Conservation (phyloP, 2,888 invertebrate genomes). For the Augiades crinisus region DNA sequence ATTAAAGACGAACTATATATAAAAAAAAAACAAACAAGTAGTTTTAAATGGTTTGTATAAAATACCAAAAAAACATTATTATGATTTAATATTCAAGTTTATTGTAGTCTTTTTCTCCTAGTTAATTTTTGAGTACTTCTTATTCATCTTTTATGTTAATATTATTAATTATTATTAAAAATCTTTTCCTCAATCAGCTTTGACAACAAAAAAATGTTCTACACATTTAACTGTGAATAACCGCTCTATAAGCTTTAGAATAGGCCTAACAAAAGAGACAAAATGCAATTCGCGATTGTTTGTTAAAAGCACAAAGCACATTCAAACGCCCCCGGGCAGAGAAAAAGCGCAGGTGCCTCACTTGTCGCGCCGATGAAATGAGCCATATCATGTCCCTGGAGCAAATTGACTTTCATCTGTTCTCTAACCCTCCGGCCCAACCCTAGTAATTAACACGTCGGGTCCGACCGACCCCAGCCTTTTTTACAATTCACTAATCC, state of each 20-base stretch:
- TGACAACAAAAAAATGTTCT: not conserved
- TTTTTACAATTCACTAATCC: slow-evolving; percentile 80
- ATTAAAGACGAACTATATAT: no score
- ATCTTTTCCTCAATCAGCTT: no score
- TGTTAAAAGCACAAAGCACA: slow-evolving; percentile 54
- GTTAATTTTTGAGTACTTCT: no score
- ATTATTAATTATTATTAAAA: no score
- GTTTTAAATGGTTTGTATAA: no score
- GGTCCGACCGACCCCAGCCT: slow-evolving; percentile 67
- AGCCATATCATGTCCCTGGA: slow-evolving; percentile 84
- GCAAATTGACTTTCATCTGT: slow-evolving; percentile 84
- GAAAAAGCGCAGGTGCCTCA: slow-evolving; percentile 76
- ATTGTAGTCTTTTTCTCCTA: no score
- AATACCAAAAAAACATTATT: no score
- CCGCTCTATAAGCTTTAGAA: slow-evolving; percentile 4
- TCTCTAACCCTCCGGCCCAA: slow-evolving; percentile 61
- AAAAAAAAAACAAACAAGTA: no score
- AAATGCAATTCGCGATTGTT: slow-evolving; percentile 39
- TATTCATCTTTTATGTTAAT: no score
- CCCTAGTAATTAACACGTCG: slow-evolving; percentile 82
- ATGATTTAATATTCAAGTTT: no score
- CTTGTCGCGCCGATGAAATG: slow-evolving; percentile 82
- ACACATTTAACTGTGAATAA: not conserved
- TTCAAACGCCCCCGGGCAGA: slow-evolving; percentile 47
- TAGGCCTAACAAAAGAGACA: slow-evolving; percentile 29